phyloP scores from a whole-genome alignment of 2,113 vertebrate genomes.

The Nerophis lumbriciformis region DNA sequence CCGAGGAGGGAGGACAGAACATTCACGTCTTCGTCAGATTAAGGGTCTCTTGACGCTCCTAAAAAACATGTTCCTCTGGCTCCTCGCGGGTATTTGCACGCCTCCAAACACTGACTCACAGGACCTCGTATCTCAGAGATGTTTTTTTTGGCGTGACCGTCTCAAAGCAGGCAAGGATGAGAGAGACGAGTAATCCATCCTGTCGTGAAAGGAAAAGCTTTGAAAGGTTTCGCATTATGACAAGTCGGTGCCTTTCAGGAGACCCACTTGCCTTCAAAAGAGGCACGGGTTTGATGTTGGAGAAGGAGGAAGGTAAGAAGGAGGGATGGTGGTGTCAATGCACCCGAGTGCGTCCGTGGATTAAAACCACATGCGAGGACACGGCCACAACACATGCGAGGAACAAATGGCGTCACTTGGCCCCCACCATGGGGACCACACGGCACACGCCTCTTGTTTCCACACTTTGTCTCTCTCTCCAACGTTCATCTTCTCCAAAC shows the following conservation, averaged over 20 bases:
- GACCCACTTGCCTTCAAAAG: not conserved
- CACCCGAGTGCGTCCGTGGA: conserved; percentile 44
- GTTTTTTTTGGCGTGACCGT: conserved; percentile 40
- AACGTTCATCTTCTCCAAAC: conserved; percentile 39
- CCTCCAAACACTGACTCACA: conserved; percentile 13
- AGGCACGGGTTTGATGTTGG: conserved; percentile 41
- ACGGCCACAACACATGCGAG: conserved; percentile 40
- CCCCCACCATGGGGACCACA: conserved; percentile 38
- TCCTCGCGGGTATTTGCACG: conserved; percentile 14
- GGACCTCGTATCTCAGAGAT: conserved; percentile 12
- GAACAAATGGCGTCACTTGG: conserved; percentile 58
- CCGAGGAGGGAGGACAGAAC: conserved; percentile 12
- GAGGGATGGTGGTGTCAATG: conserved; percentile 23
- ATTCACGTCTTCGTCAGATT: conserved; percentile 17
- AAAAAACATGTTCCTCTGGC: conserved; percentile 23
- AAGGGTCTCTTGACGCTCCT: conserved; percentile 15
- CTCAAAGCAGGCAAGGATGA: conserved; percentile 25
- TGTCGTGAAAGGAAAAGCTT: conserved; percentile 34
- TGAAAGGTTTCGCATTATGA: conserved; percentile 29
- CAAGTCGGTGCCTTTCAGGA: conserved; percentile 20
- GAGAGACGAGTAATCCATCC: conserved; percentile 30
- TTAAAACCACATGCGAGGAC: conserved; percentile 71
- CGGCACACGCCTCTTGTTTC: conserved; percentile 29
- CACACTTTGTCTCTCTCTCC: conserved; percentile 36
- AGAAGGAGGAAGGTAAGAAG: conserved; percentile 19